Base-by-base conservation (phyloP, 2,113 vertebrate species). In the Cettia cetti region DNA sequence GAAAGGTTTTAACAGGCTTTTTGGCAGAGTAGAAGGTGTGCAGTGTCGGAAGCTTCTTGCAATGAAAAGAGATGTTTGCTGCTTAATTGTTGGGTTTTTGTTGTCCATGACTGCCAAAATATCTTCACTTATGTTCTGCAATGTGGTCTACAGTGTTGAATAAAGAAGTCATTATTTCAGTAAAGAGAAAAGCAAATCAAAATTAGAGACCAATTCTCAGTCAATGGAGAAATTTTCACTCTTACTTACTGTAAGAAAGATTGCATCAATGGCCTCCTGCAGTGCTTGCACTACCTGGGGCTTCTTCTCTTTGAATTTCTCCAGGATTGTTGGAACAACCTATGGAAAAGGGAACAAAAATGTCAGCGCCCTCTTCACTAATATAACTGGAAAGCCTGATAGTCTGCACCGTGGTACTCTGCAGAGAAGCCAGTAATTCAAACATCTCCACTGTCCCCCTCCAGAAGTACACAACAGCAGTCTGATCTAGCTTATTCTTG, bases 231-330 rank as follows among this genome's bases (percentile, higher is more conserved):
- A 80, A 53, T 0, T 45, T 21, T 23, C 33, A 54, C 17, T 84
- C 21, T 30, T n/a, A 98, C 99, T 99, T 95, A 99, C 99, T 20
- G 99, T 99, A 61, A 99, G 98, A 96, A 99, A 99, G 88, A 99
- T 98, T 57, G 99, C 99, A 94, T 99, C 99, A 31, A 99, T 99
- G 39, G 99, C 99, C 92, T 99, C 99, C 89, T 99, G 99, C 82
- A 99, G 97, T 11, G 99, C 98, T 97, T 99, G 99, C 13, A 99
- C 99, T 33, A 99, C 99, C 92, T 99, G 99, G 92, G 98, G 98
- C 76, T 99, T 99, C 97, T 99, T 99, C 96, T 99, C 99, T 93
- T 99, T 99, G 84, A 99, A 99, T 97, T 99, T 99, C 95, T 99
- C 99, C 90, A 99, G 95, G 95, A 99, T 98, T 23, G 99, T 99